Base-by-base conservation (phyloP, 2,888 invertebrate genomes). In the Congeria kusceri region DNA sequence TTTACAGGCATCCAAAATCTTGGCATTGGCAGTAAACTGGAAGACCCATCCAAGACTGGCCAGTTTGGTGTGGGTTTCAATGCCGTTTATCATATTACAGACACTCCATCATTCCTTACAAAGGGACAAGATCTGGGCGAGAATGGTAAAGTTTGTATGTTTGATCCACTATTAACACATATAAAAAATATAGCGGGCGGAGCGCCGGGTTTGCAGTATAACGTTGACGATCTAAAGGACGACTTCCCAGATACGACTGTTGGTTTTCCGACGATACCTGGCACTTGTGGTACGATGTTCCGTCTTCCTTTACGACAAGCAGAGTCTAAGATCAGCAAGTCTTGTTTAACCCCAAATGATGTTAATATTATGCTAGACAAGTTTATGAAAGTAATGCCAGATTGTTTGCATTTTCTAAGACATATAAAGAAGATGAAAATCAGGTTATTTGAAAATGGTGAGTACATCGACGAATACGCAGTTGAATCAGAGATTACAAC, bases 31-130 rank as follows among this genome's bases (percentile, higher is more conserved):
- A 90, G 89, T 66, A 92, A 92, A 75, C 58, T 77, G 9, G 72
- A 80, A n/a, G 92, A 92, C 75, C 86, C 90, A 9, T 80, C 87
- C 65, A 91, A 91, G 64, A 91, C 90, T 0, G 92, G 92, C 0
- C 90, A 91, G 64, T 92, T 90, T 85, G 92, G 92, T 20, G 89
- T 92, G 23, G 92, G 92, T 0, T 92, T 92, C 79, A 92, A 91
- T 82, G 88, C 88, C 47, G 92, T 92, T 7, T 92, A 92, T 80
- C 89, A 92, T 77, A 65, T 92, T 11, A 92, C 92, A 20, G 92
- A 92, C 76, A 89, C 86, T 0, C 92, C 92, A 1, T 89, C 91
- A 20, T 91, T 92, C 80, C 73, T 91, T 59, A 89, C 90, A 7
- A 83, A 78, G n/a, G 87, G 85, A 28, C 69, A 75, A 18, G 80